Base-by-base conservation (phyloP, 2,888 invertebrate genomes). In the Cantharis lateralis region DNA sequence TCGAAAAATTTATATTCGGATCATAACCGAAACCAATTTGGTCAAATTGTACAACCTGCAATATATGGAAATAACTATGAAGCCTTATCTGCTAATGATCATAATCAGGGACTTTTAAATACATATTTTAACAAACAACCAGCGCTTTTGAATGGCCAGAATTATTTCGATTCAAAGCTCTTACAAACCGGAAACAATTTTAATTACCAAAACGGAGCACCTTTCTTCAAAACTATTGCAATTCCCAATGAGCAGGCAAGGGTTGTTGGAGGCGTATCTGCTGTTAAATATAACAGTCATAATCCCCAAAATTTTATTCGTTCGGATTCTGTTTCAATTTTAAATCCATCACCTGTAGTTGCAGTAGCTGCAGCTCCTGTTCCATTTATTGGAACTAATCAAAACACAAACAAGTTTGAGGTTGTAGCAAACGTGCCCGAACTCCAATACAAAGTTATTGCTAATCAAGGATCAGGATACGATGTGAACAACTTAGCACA, bases 361-460 rank as follows among this genome's bases (percentile, higher is more conserved):
- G 80, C 80, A n/a, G 84, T 86, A 18, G 83, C 85, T 18, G 82
- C 85, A 10, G 85, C 86, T 28, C 86, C 86, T 4, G 78, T 85
- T 16, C 86, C 86, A 24, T 77, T 80, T 5, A 77, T 84, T 1
- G 83, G 82, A 66, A 81, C 82, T 9, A 79, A 79, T 62, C 71
- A 82, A 13, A 80, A 82, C 5, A 83, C 80, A 68, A 84, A 83
- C 61, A 79, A 75, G 16, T 85, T 84, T 32, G 87, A 87, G 15
- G 87, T 87, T 10, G 84, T 87, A 10, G 87, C 87, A 4, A 87
- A 87, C 71, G 76, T 85, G 5, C 87, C 87, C 0, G 83, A 86
- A 80, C 78, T 87, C n/a, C 87, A 87, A 78, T 84, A 84, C 71
- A 85, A 84, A 81, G 76, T 86, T 2, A 79, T 73, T 48, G 5